Evolutionary conservation across 2,113 vertebrate species (phyloP).

Genomic region (Rhineura floridana): DNA sequence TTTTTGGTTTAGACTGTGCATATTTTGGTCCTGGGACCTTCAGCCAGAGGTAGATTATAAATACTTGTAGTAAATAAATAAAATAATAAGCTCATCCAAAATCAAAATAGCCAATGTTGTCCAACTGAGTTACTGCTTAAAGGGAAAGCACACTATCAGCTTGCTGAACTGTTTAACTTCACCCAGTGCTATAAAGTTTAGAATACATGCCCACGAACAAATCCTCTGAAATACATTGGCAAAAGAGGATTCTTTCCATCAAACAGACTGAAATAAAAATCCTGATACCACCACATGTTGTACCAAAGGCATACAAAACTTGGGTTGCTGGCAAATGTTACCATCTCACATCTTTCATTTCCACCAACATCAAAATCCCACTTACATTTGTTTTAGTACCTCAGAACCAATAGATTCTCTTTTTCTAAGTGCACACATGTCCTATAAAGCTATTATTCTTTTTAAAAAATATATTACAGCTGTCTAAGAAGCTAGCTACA

Average conservation of each 20-base stretch:
- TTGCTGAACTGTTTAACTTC: slow-evolving; percentile 1
- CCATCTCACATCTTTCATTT: slow-evolving; percentile 69
- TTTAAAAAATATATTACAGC: not conserved
- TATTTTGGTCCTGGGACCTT: too few species aligned
- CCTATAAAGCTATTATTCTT: not conserved
- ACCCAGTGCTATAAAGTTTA: slow-evolving; percentile 33
- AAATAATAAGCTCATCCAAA: not conserved
- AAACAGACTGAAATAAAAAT: slow-evolving; percentile 38
- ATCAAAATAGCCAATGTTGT: not conserved
- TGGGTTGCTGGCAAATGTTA: slow-evolving; percentile 66
- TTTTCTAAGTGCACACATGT: not conserved
- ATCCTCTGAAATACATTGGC: not conserved
- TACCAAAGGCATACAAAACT: slow-evolving; percentile 59
- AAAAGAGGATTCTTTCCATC: not conserved
- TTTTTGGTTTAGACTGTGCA: too few species aligned
- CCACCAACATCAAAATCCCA: slow-evolving; percentile 40
- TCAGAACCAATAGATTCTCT: slow-evolving; percentile 1
- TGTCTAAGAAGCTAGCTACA: not conserved
- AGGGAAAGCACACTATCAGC: not conserved
- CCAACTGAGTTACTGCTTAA: not conserved
- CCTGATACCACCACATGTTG: slow-evolving; percentile 60
- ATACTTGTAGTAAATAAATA: too few species aligned
- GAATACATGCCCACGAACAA: not conserved
- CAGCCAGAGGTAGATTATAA: too few species aligned
- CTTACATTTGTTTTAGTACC: not conserved